Evolutionary conservation across 2,888 invertebrate genomes (phyloP), one percentile per base, ranked within the genome.

Genomic region (Oithona nana): DNA sequence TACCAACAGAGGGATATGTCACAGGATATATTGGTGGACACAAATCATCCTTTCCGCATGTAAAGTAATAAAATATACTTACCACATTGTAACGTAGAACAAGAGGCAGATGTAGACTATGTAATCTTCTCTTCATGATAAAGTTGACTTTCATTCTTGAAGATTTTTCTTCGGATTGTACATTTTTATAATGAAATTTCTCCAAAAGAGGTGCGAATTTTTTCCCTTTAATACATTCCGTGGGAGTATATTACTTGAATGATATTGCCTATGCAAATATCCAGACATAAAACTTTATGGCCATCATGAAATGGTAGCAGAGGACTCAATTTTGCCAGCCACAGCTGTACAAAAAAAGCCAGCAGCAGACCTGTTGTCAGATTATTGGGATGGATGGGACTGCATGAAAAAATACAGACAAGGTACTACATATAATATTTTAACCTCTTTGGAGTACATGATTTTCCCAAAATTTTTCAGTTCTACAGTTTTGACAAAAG

Each of bases 241-340:
- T 6, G 16, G 39, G 39, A 39, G 39, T 39, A 39, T 39, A 39
- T 39, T 39, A 39, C 39, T 39, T 16, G 39, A 39, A 54, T 26
- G 26, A 54, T 54, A 54, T 54, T 54, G 54, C 26, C 54, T 54
- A 54, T 54, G 54, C 54, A 54, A 54, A 54, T 54, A 54, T 54
- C 24, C 22, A 26, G 24, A 54, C 54, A 54, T 54, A 54, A 54
- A 54, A 54, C 26, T 54, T 54, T 54, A 54, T 54, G 54, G 26
- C 54, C 54, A 24, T 54, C 39, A 39, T 39, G 39, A 39, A 39
- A 39, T 39, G 39, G 39, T 39, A 39, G 39, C 39, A 39, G 39
- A 39, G 39, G 39, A 39, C 39, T 39, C 39, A 39, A 39, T 39
- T 39, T 39, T 16, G 39, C 39, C 39, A 39, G 39, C 16, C 39